phyloP scores from a whole-genome alignment of 2,888 invertebrate species.

The Alsophila aescularia region DNA sequence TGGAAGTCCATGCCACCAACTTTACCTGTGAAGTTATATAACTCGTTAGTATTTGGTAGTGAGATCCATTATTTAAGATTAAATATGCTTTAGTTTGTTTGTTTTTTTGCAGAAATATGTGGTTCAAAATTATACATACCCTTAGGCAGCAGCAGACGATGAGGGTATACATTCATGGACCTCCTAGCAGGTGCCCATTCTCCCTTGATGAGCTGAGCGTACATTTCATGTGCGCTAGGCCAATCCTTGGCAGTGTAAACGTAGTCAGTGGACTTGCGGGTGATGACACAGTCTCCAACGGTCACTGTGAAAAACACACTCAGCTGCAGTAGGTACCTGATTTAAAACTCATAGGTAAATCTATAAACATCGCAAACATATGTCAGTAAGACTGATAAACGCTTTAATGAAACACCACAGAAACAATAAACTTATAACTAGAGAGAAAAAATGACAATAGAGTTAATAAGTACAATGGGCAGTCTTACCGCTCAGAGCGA shows the following conservation, averaged over 20 bases:
- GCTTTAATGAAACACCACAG: no score
- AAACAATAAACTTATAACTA: no score
- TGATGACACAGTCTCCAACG: constrained; percentile 28
- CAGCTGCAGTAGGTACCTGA: background rate
- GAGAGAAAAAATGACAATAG: no score
- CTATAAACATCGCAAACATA: no score
- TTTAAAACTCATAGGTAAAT: no score
- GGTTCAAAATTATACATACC: constrained; percentile 10
- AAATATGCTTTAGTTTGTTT: no score
- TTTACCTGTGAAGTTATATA: constrained; percentile 73
- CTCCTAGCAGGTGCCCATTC: constrained; percentile 43
- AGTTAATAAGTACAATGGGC: no score
- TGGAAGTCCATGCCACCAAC: constrained; percentile 86
- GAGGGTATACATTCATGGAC: constrained; percentile 71
- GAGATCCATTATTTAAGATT: no score
- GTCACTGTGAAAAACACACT: constrained; percentile 22
- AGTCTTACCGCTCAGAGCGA: no score
- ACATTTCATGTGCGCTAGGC: constrained; percentile 24
- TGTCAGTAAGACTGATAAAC: no score
- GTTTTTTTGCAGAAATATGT: background rate
- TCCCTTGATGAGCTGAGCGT: constrained; percentile 21
- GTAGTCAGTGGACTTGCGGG: constrained; percentile 24
- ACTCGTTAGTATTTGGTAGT: no score
- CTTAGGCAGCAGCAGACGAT: constrained; percentile 87
- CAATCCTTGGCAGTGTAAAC: constrained; percentile 27